Evolutionary conservation across 2,113 vertebrate genomes (phyloP).

Genomic region (Pyrgilauda ruficollis): DNA sequence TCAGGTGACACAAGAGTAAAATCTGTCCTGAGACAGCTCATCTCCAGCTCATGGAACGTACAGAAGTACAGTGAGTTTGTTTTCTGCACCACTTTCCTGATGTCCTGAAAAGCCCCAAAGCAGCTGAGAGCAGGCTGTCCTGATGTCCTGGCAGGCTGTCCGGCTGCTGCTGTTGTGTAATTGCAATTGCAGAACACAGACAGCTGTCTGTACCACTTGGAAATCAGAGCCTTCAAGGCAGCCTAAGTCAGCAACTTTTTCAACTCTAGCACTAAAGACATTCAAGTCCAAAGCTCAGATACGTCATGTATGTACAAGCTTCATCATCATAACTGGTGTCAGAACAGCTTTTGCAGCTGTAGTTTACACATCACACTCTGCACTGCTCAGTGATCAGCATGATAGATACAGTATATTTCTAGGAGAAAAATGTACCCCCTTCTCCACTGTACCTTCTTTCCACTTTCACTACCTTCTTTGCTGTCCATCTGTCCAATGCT

Average conservation of each 20-base stretch:
- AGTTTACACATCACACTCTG: neutral
- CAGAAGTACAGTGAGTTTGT: neutral
- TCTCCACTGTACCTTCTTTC: neutral
- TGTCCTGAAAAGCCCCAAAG: slow-evolving; percentile 7
- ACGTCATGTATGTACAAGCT: neutral
- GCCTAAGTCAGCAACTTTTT: slow-evolving; percentile 36
- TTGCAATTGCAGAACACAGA: slow-evolving; percentile 33
- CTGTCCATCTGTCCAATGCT: neutral
- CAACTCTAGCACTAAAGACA: neutral
- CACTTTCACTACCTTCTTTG: neutral
- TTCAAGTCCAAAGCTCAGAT: neutral
- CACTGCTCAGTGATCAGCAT: neutral
- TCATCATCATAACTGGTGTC: neutral
- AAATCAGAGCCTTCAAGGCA: slow-evolving; percentile 16
- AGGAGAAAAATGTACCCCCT: neutral
- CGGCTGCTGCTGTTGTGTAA: slow-evolving; percentile 12
- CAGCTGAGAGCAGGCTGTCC: neutral
- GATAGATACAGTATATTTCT: neutral
- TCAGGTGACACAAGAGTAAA: neutral
- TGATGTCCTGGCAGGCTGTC: neutral
- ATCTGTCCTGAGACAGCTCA: neutral
- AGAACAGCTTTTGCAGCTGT: neutral
- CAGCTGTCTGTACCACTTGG: slow-evolving; percentile 40
- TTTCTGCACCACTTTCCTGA: neutral
- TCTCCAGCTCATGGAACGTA: neutral